Base-by-base conservation (phyloP, 2,113 vertebrate genomes). In the Leucosticte australis region DNA sequence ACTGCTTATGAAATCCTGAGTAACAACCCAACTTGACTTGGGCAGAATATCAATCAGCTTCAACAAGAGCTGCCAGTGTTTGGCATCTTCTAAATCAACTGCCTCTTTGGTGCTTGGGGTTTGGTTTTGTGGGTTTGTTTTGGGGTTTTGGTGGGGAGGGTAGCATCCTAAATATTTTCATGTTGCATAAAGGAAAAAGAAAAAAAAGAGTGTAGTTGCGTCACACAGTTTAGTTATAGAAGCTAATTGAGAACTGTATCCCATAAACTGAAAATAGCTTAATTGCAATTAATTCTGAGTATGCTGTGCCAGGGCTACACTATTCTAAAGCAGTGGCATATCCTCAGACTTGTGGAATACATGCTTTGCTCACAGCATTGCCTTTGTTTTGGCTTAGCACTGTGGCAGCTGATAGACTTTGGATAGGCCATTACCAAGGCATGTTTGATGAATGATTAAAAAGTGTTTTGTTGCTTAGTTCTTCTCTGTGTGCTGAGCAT, bases 21-120 rank as follows among this genome's bases (percentile, higher is more conserved):
- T 62, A 70, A 73, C 88, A 90, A 46, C 89, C 78, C 84, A 65
- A 65, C 70, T 77, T 86, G 55, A 92, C 91, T 92, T 55, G 87
- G 87, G 59, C 78, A 93, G 92, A 90, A 88, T 92, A 94, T 91
- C 84, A 92, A 55, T 92, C 84, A 75, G 24, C 70, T 95, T 67
- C 67, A 88, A 68, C 55, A 76, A 53, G 89, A 96, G 55, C 77
- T 92, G 63, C 65, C 57, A 62, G 46, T 65, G 46, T 79, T 94
- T 76, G 70, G 62, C 46, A 31, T 73, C 53, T 85, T 92, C 65
- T 76, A 73, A 95, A 79, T 62, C 49, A 91, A 41, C 33, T 70
- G 26, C 46, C 7, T 80, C 50, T 74, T 75, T 11, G 10, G n/a
- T 63, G 46, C n/a, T 81, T 73, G 35, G 28, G 22, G 23, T 44